Evolutionary conservation across 2,888 invertebrate genomes (phyloP).

Genomic region (Rotaria socialis): DNA sequence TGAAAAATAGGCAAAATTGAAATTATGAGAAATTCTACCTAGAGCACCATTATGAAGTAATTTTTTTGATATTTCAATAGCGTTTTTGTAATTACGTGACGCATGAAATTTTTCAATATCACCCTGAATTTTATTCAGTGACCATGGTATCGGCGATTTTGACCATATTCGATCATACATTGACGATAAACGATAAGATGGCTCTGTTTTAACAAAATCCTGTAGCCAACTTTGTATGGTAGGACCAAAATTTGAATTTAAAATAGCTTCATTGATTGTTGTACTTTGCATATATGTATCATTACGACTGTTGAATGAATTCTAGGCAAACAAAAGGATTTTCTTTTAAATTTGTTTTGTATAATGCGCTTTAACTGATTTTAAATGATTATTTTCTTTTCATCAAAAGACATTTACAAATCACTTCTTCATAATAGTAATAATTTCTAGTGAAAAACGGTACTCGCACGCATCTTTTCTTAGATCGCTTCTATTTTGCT

Average conservation of each 20-base stretch:
- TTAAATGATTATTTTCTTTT: no score
- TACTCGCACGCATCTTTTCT: no score
- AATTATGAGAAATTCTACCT: neutral
- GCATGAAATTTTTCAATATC: neutral
- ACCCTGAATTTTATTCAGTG: neutral
- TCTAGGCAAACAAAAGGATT: no score
- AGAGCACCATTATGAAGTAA: conserved; percentile 3
- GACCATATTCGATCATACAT: neutral
- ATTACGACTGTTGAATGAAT: neutral
- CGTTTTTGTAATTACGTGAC: neutral
- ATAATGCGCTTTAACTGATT: no score
- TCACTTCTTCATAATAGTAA: no score
- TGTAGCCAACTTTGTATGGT: neutral
- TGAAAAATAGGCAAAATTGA: no score
- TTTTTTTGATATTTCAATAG: conserved; percentile 11
- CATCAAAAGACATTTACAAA: no score
- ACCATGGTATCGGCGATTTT: neutral
- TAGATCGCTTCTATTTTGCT: no score
- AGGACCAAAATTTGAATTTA: conserved; percentile 16
- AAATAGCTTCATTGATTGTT: neutral
- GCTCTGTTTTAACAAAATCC: neutral
- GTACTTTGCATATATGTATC: neutral
- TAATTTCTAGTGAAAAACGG: no score
- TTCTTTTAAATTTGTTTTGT: no score
- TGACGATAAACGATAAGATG: neutral